Evolutionary conservation across 2,113 vertebrate genomes (phyloP), one percentile per base, ranked within the genome.

Genomic region (Phasianus colchicus): DNA sequence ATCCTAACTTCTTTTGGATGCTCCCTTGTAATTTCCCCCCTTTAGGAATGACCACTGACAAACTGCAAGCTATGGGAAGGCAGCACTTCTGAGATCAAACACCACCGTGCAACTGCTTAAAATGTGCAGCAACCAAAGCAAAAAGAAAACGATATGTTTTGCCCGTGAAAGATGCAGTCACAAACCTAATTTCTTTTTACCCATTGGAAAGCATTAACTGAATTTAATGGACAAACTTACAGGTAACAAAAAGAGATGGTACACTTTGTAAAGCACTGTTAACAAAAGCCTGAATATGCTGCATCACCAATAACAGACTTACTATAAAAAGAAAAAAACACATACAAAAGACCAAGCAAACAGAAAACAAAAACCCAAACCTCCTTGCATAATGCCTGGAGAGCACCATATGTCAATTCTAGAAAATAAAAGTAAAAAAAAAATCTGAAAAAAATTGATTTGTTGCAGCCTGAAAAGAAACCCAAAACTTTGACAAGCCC

Each of bases 381-480:
- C 25, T 50, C 64, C 16, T 70, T 65, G 70, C 0, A 1, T 13
- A 42, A 38, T 9, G 38, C 42, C 72, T 82, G 72, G 36, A 64
- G 29, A 45, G n/a, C 60, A 74, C 36, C 25, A 25, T 11, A 72
- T 67, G 3, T 40, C 10, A n/a, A 38, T 7, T 42, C 13, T 25
- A 19, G 43, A 52, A 92, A 78, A 67, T 13, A 52, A 25, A 75
- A 82, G 45, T 17, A 48, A 86, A 73, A 86, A 86, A 93, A 77
- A 43, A 93, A 72, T 25, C 52, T 36, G 40, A 40, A 48, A 57
- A 55, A 25, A 55, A 77, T 63, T 3, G 0, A 92, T 82, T 78
- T 73, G 27, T 54, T 72, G 58, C 60, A 72, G 85, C 54, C 36
- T 1, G 1, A 76, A 67, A 34, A 91, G 60, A 72, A 85, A 38